Percentiles rank a stretch among this genome's conserved stretches.
These are phyloP conservation scores for Cephalopachus bancanus DNA, from an alignment of 2,797 vertebrate genomes.

Conservation along the genomic window DNA sequence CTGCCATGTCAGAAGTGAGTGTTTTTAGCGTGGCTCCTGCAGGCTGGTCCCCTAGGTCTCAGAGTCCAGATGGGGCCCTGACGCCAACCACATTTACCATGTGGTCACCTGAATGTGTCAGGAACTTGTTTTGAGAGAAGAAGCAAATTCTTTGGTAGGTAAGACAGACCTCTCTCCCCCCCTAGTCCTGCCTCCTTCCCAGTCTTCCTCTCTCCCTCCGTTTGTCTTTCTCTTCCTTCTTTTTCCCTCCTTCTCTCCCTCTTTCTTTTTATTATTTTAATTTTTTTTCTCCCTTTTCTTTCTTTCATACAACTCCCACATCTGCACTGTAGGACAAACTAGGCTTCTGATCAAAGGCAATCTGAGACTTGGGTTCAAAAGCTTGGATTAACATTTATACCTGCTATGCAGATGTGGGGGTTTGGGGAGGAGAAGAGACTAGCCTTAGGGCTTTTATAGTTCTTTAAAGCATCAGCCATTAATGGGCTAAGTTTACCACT, in stretches of 20 bases:
- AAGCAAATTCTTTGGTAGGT: slow-evolving; percentile 52
- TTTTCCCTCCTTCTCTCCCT: rapidly evolving
- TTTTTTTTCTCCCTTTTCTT: background rate
- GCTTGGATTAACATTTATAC: slow-evolving; percentile 83
- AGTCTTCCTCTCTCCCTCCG: rapidly evolving
- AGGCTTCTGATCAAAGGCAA: slow-evolving; percentile 80
- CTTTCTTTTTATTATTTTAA: too few relatives aligned
- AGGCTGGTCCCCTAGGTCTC: background rate
- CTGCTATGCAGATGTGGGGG: slow-evolving; percentile 78
- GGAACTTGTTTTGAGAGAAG: slow-evolving; percentile 59
- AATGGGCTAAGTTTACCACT: slow-evolving; percentile 85
- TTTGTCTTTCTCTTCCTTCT: rapidly evolving
- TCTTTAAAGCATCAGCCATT: slow-evolving; percentile 87
- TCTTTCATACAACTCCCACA: slow-evolving; percentile 38
- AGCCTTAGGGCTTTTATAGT: slow-evolving; percentile 84
- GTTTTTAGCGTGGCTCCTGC: background rate
- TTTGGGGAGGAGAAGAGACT: slow-evolving; percentile 63
- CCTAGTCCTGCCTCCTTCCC: background rate
- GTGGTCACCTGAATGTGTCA: background rate
- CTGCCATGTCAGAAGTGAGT: background rate
- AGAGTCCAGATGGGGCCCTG: background rate
- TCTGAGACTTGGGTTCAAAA: slow-evolving; percentile 77
- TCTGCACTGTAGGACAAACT: slow-evolving; percentile 70
- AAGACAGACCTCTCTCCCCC: background rate
- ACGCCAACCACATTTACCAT: background rate